Conservation (phyloP, 2,797 vertebrate species). For the Urosaurus nigricauda region DNA sequence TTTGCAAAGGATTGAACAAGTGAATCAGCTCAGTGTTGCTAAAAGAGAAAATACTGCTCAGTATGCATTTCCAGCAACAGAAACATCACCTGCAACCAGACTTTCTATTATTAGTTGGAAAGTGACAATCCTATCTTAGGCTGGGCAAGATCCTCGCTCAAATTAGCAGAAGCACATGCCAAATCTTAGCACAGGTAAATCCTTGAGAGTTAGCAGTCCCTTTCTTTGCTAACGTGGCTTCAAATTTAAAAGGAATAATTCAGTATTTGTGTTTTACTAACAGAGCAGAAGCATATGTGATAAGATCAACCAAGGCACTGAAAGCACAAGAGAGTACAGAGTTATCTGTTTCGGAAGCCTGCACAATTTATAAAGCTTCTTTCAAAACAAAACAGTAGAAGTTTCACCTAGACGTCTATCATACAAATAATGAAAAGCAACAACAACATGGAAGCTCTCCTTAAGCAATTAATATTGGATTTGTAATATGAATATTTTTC, state of each 20-base stretch:
- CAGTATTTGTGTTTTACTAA: conserved; percentile 39
- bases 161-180: not conserved
- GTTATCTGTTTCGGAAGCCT: conserved; percentile 26
- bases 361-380: conserved; percentile 34
- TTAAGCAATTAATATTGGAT: conserved; percentile 51
- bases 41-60: not conserved
- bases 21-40: not conserved
- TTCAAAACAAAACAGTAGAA: conserved; percentile 24
- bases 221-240: not conserved
- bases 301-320: conserved; percentile 38
- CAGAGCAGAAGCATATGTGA: not conserved
- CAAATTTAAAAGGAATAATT: not conserved
- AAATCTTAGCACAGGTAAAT: not conserved
- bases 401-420: not conserved
- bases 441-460: conserved; percentile 33
- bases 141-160: not conserved
- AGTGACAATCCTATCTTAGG: not conserved
- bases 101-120: not conserved
- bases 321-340: not conserved
- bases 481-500: conserved; percentile 22
- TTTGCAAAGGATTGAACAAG: too few species aligned
- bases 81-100: not conserved
- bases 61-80: not conserved
- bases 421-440: conserved; percentile 33
- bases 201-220: not conserved